Base-by-base conservation (phyloP, 2,113 vertebrate species). In the Sceloporus tristichus region DNA sequence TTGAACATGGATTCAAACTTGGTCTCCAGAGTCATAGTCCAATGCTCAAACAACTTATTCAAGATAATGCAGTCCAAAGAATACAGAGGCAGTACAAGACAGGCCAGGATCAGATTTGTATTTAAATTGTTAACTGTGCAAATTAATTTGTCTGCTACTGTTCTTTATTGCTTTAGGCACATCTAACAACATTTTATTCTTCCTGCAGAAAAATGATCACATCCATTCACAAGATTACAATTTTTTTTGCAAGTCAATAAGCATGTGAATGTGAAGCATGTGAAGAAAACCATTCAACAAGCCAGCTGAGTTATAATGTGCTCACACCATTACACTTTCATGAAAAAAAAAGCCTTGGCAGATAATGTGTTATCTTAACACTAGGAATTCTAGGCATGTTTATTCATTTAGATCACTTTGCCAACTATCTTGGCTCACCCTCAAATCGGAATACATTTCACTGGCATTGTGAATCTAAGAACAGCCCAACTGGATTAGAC, bases 51-150 rank as follows among this genome's bases (percentile, higher is more conserved):
- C 34, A 34, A 34, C 34, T 34, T 34, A 34, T 34, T 34, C 34
- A 34, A 34, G 34, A 34, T 74, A 87, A 75, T 42, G 16, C 62
- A 79, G 85, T 86, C 65, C 42, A 79, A 87, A 34, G 34, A 34
- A 34, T 27, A 73, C 34, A 81, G 66, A 74, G 79, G 62, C 25
- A n/a, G 56, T 65, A 38, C 4, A 34, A 38, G 79, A 9, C 25
- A 62, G 79, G 29, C 59, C 38, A 82, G 34, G 62, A 62, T 65
- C 48, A 42, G 68, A 53, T 42, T 23, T 81, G 75, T 77, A 75
- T 10, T 38, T 76, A 76, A 65, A 29, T 6, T 23, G 70, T 13
- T 4, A 42, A 62, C 9, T 85, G 84, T 53, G 65, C 27, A 42
- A 19, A 29, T 54, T 82, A 56, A 73, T 34, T 84, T 83, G 10